Percentiles rank a stretch among this genome's conserved stretches.
Conservation (phyloP, 2,888 invertebrate genomes). For the Melipona bicolor region DNA sequence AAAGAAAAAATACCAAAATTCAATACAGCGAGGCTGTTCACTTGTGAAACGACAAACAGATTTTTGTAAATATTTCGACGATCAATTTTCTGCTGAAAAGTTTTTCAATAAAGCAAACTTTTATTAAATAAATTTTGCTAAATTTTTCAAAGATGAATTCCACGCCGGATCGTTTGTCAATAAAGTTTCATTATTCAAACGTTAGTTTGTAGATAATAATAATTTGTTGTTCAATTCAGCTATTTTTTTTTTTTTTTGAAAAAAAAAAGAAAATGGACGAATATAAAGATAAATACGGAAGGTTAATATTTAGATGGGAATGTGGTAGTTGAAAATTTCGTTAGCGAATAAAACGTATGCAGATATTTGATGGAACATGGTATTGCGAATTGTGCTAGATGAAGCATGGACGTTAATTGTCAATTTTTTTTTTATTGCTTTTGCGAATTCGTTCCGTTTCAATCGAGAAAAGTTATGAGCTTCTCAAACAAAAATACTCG, state of each 20-base stretch:
- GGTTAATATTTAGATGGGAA: not conserved
- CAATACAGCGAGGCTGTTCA: not conserved
- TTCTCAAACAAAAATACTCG: not conserved
- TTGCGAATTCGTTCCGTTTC: no score
- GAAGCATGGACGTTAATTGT: not conserved
- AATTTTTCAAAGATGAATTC: no score
- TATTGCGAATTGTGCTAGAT: not conserved
- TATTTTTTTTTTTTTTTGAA: not conserved
- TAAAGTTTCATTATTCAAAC: not conserved
- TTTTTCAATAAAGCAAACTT: not conserved
- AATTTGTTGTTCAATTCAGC: constrained; percentile 5
- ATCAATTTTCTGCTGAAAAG: not conserved
- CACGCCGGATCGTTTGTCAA: not conserved
- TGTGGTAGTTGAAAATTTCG: not conserved
- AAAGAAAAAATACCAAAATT: not conserved
- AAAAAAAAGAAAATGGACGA: not conserved
- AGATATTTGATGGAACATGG: not conserved
- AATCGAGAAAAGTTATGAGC: not conserved
- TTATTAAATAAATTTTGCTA: not conserved
- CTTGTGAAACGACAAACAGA: not conserved
- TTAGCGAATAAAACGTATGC: not conserved
- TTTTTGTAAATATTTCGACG: no score
- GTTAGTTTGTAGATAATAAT: not conserved
- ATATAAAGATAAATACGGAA: not conserved
- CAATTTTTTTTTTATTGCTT: not conserved